Percentiles rank a stretch among this genome's conserved stretches.
These are phyloP conservation scores for Abrostola tripartita DNA, from an alignment of 2,888 invertebrate species.

Conservation along the genomic window DNA sequence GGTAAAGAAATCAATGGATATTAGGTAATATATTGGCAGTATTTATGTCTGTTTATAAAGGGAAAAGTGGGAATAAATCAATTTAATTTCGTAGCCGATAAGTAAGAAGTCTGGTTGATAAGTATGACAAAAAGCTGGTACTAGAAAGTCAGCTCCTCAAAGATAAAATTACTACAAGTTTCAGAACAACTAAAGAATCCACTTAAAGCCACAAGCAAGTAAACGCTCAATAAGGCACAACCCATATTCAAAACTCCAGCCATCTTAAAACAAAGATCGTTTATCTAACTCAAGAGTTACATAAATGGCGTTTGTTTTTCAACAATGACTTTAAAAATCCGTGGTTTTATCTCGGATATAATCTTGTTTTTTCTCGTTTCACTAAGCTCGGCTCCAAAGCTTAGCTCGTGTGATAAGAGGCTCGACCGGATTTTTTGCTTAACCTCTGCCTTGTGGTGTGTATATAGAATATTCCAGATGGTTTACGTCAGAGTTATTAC, in stretches of 20 bases:
- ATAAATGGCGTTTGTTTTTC: constrained; percentile 59
- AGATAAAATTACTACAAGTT: neutral
- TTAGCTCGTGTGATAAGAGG: constrained; percentile 63
- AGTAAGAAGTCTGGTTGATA: too few relatives aligned
- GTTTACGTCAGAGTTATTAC: constrained; percentile 21
- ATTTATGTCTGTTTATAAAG: too few relatives aligned
- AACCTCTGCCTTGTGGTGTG: constrained; percentile 55
- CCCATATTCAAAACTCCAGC: constrained; percentile 26
- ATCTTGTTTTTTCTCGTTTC: constrained; percentile 69
- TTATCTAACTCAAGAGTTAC: constrained; percentile 55
- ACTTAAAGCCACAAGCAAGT: neutral
- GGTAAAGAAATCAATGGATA: neutral
- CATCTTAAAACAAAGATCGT: constrained; percentile 55
- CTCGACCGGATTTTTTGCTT: constrained; percentile 66
- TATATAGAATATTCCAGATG: constrained; percentile 46
- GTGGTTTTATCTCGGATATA: constrained; percentile 62
- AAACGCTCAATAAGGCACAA: constrained; percentile 1
- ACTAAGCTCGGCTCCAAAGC: constrained; percentile 65
- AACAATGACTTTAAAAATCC: constrained; percentile 58
- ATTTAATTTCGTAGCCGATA: too few relatives aligned
- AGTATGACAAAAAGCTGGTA: too few relatives aligned
- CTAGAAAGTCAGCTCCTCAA: neutral
- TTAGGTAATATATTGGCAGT: too few relatives aligned
- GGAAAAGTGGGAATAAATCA: too few relatives aligned
- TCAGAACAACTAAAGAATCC: neutral